Percentiles rank a stretch among this genome's conserved stretches.
Conservation (phyloP, 2,888 invertebrate species). For the Sarcophaga carnaria region DNA sequence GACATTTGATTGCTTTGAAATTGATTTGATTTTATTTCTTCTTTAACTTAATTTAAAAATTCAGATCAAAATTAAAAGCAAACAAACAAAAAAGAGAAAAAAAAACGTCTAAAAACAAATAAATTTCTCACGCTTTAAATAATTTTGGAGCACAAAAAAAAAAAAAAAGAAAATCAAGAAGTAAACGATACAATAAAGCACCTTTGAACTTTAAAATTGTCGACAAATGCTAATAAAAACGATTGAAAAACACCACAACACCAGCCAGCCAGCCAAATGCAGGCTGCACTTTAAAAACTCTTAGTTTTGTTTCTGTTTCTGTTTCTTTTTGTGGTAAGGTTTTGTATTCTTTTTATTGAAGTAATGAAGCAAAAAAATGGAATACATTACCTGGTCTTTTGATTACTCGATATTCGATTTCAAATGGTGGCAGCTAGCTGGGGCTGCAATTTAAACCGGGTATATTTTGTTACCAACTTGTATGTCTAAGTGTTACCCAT, state of each 20-base stretch:
- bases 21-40: slow-evolving; percentile 9
- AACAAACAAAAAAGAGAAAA: not conserved
- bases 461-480: slow-evolving; percentile 45
- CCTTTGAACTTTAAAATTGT: slow-evolving; percentile 49
- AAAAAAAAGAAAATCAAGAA: not conserved
- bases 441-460: slow-evolving; percentile 52
- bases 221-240: slow-evolving; percentile 1
- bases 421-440: slow-evolving; percentile 16
- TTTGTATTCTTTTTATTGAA: not conserved
- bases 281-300: not conserved
- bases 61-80: not conserved
- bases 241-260: not conserved
- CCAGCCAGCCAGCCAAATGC: not conserved
- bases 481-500: slow-evolving; percentile 12
- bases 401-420: slow-evolving; percentile 23
- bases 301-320: not conserved
- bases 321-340: not conserved
- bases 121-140: slow-evolving; percentile 51
- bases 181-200: not conserved
- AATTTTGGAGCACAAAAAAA: not conserved
- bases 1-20: slow-evolving; percentile 1
- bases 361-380: no score
- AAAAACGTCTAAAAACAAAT: slow-evolving; percentile 18
- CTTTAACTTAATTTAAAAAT: no score
- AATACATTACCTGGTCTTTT: not conserved